phyloP scores from a whole-genome alignment of 2,888 invertebrate genomes.

The Archips crataeganus region DNA sequence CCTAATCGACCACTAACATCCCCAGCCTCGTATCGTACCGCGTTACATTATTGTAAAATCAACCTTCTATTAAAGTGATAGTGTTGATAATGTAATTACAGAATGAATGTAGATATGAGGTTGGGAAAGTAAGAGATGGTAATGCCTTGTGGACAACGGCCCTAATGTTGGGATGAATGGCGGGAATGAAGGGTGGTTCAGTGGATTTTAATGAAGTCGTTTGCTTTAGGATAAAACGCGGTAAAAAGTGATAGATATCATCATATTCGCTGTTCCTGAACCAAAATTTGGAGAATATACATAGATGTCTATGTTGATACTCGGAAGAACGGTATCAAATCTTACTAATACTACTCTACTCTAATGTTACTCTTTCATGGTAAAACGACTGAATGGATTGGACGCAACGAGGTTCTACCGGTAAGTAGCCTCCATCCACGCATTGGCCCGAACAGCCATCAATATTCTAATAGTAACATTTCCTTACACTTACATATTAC shows the following conservation, averaged over 20 bases:
- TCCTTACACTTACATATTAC: too few relatives aligned
- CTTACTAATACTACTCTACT: too few relatives aligned
- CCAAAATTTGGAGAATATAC: too few relatives aligned
- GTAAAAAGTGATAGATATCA: neutral
- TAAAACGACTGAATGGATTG: too few relatives aligned
- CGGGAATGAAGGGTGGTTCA: conserved; percentile 42
- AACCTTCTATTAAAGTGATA: neutral
- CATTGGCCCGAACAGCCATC: too few relatives aligned
- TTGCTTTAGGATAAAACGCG: neutral
- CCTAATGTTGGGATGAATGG: conserved; percentile 38
- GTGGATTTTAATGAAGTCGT: conserved; percentile 30
- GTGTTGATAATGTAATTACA: neutral
- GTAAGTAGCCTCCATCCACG: too few relatives aligned
- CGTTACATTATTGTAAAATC: neutral
- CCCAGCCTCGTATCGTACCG: neutral
- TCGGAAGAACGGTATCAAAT: too few relatives aligned
- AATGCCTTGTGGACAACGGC: conserved; percentile 2
- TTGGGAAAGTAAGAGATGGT: neutral
- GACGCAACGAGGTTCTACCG: too few relatives aligned
- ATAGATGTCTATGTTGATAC: too few relatives aligned
- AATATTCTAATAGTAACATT: too few relatives aligned
- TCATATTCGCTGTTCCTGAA: neutral
- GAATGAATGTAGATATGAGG: neutral
- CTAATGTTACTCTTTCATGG: too few relatives aligned
- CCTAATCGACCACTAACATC: conserved; percentile 42